Conservation (phyloP, 1,140 invertebrate genomes). For the Dendroctonus valens region DNA sequence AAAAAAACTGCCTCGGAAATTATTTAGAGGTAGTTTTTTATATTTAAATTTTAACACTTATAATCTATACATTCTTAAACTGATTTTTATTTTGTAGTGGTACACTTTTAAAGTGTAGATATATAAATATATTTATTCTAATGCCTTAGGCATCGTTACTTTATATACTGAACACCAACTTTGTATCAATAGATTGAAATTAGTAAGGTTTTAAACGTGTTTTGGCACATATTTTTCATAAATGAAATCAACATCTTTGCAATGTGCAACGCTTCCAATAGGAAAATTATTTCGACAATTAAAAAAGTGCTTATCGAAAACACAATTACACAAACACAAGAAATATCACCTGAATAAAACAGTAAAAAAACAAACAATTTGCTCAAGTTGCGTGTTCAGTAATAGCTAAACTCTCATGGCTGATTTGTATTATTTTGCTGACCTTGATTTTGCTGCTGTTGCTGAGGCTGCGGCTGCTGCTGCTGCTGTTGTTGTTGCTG, state of each 20-base stretch:
- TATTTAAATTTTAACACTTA: conserved; percentile 41
- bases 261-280: too few species aligned
- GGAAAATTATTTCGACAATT: background rate
- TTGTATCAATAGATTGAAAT: conserved; percentile 1
- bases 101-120: conserved; percentile 48
- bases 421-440: conserved; percentile 39
- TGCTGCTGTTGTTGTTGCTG: conserved; percentile 56
- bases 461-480: conserved; percentile 51
- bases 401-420: conserved; percentile 64
- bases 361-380: conserved; percentile 1
- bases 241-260: too few species aligned
- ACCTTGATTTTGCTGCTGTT: conserved; percentile 53
- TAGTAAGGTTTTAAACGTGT: conserved; percentile 10
- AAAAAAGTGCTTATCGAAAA: background rate
- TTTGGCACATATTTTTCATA: conserved; percentile 42
- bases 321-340: conserved; percentile 10
- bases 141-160: conserved; percentile 46
- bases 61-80: conserved; percentile 43
- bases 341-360: background rate
- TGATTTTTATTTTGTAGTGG: conserved; percentile 40
- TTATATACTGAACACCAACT: conserved; percentile 43
- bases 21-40: conserved; percentile 14
- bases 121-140: conserved; percentile 32
- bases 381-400: conserved; percentile 49
- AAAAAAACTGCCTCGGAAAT: conserved; percentile 4